phyloP scores from a whole-genome alignment of 2,888 invertebrate species.

The Diloba caeruleocephala region DNA sequence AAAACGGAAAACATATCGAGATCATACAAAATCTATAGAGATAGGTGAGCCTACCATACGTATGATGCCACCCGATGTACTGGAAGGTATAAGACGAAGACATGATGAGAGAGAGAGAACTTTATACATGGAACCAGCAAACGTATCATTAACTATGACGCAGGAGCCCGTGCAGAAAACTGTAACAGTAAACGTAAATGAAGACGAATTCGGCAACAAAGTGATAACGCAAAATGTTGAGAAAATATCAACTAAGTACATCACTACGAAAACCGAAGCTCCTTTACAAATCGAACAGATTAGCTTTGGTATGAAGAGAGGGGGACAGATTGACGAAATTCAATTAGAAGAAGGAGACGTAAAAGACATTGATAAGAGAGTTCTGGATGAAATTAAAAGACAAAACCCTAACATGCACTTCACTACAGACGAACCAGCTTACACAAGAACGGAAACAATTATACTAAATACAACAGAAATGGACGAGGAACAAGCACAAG shows the following conservation, averaged over 20 bases:
- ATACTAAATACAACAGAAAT: conserved; percentile 86
- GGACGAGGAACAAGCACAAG: conserved; percentile 82
- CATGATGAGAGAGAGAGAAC: conserved; percentile 79
- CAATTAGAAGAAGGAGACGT: conserved; percentile 82
- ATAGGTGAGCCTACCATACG: conserved; percentile 80
- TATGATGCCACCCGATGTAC: conserved; percentile 81
- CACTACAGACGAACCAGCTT: conserved; percentile 81
- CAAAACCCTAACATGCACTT: conserved; percentile 86
- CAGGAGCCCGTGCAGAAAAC: conserved; percentile 86
- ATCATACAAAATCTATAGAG: conserved; percentile 83
- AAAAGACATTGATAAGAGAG: conserved; percentile 78
- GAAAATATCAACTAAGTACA: conserved; percentile 80
- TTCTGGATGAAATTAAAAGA: conserved; percentile 81
- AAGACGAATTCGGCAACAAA: conserved; percentile 86
- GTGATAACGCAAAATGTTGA: conserved; percentile 85
- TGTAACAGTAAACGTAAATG: conserved; percentile 84
- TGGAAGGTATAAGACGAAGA: conserved; percentile 79
- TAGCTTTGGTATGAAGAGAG: conserved; percentile 81
- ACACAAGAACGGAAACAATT: conserved; percentile 86
- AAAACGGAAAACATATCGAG: conserved; percentile 72
- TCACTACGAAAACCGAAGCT: conserved; percentile 78
- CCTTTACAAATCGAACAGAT: conserved; percentile 85
- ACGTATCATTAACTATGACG: conserved; percentile 81
- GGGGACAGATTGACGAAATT: conserved; percentile 75
- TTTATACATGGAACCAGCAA: conserved; percentile 84